Base-by-base conservation (phyloP, 2,113 vertebrate genomes). In the Geococcyx californianus region DNA sequence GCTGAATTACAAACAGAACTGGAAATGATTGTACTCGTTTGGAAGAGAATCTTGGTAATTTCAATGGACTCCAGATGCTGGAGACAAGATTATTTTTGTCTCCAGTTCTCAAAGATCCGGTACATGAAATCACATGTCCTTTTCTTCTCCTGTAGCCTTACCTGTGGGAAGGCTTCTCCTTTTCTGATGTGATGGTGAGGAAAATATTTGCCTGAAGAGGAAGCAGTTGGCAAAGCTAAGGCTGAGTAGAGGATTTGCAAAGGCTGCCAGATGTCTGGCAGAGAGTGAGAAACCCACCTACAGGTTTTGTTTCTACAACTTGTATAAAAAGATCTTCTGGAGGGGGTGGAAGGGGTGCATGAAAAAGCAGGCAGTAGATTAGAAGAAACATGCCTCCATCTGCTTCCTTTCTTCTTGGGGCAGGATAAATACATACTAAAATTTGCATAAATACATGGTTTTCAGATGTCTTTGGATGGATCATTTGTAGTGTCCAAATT, bases 341-440 rank as follows among this genome's bases (percentile, higher is more conserved):
- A 20, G 58, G 21, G 28, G 34, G 24, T 90, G 64, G 79, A 54
- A 55, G 11, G 16, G n/a, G 12, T 23, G 47, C 89, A 36, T 89
- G 90, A 92, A 88, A 84, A 95, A 85, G 67, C 70, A 91, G 58
- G 45, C 63, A 90, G 82, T 42, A 74, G 74, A 86, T 45, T 18
- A 91, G 36, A 89, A 87, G 75, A 93, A 91, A 70, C 29, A 42
- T 59, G 23, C 40, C 20, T 76, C 62, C 45, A 52, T 69, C 84
- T 95, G 78, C 72, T 85, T 85, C n/a, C 20, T 67, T 74, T 72
- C 34, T 78, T 90, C 44, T 79, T 73, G 15, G n/a, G 54, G 34
- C 68, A 84, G 72, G 51, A 90, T 67, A 92, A 92, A 91, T 56
- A 68, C 4, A 34, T 49, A 70, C n/a, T 49, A 68, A 52, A 79